phyloP scores from a whole-genome alignment of 2,888 invertebrate genomes.

The Chloroclystis v-ata region DNA sequence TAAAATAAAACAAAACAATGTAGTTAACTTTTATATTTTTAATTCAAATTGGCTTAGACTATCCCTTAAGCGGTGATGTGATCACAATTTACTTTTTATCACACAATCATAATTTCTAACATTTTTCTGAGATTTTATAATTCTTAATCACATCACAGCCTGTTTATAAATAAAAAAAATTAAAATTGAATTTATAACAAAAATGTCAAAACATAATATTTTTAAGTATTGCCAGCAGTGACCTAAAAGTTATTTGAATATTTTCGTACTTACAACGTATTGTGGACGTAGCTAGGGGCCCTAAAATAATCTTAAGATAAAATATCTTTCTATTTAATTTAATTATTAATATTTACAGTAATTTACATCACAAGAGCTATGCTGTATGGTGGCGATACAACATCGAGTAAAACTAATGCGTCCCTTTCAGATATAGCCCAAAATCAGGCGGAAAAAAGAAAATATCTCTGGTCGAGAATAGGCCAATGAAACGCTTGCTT shows the following conservation, averaged over 20 bases:
- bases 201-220: constrained; percentile 51
- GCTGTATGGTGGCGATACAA: constrained; percentile 54
- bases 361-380: constrained; percentile 72
- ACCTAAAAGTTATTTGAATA: constrained; percentile 28
- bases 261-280: constrained; percentile 63
- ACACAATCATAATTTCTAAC: constrained; percentile 32
- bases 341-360: constrained; percentile 66
- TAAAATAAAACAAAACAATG: constrained; percentile 40
- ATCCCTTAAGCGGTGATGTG: constrained; percentile 63
- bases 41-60: constrained; percentile 74
- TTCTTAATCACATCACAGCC: constrained; percentile 62
- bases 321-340: constrained; percentile 48
- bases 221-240: constrained; percentile 45
- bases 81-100: constrained; percentile 42
- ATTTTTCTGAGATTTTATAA: constrained; percentile 38
- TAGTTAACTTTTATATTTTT: constrained; percentile 61
- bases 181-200: constrained; percentile 54
- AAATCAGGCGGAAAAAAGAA: not conserved
- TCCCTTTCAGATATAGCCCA: not conserved
- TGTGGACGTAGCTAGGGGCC: constrained; percentile 42
- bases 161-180: constrained; percentile 60
- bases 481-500: not conserved
- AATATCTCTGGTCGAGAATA: not conserved
- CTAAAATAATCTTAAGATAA: constrained; percentile 54
- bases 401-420: constrained; percentile 38